Base-by-base conservation (phyloP, 2,113 vertebrate genomes). In the Gallinago media region DNA sequence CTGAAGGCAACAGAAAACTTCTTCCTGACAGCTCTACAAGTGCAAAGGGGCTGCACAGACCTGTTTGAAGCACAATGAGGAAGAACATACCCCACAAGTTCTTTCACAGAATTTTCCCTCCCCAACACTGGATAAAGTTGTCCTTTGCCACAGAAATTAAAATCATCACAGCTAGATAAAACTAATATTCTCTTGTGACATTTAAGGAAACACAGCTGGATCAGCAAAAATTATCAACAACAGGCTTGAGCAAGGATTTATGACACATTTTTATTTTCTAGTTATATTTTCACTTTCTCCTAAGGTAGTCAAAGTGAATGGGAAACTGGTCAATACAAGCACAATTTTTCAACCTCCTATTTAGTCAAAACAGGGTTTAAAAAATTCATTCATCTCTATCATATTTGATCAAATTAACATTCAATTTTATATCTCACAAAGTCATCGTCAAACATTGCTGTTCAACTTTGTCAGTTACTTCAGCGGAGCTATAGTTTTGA, bases 81-180 rank as follows among this genome's bases (percentile, higher is more conserved):
- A 20, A 71, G 26, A 65, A 29, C 72, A 16, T 8, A 67, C 6
- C 8, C 4, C 19, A 52, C 1, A 0, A 3, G 0, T 61, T 75
- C 56, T 81, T 71, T 67, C 66, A 65, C 1, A 46, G 16, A 19
- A 40, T 84, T 89, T 91, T 34, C 10, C 9, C 38, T 83, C 23
- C 11, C 15, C 7, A 6, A 20, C 26, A n/a, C 12, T 42, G 21
- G n/a, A 52, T 34, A 54, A 80, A 71, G 12, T 42, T 68, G 15
- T 67, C 16, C 44, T 73, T 88, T 44, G 68, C 13, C 17, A 46
- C 0, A 46, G 22, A 76, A 15, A 54, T 32, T 76, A 61, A 52
- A 95, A 76, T 85, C 9, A 68, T n/a, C 16, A 61, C 14, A 65
- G 40, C 6, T 32, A 56, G 17, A 32, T 44, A 72, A 82, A 82